Evolutionary conservation across 2,797 vertebrate species (phyloP).

Genomic region (Melanotaenia maccullochi): DNA sequence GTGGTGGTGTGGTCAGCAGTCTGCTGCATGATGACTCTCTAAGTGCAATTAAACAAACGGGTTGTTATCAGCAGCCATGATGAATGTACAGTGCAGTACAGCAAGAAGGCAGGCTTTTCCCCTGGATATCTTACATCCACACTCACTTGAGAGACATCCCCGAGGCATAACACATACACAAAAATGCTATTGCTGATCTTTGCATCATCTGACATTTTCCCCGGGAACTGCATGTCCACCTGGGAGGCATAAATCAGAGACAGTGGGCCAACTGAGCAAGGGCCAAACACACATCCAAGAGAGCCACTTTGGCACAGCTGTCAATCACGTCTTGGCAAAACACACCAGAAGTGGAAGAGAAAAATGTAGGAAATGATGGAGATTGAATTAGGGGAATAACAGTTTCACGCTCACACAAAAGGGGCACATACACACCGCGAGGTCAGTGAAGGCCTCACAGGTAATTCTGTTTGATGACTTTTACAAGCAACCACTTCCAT

Average conservation of each 20-base stretch:
- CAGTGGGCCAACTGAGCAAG: constrained; percentile 28
- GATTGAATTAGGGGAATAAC: constrained; percentile 68
- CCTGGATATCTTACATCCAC: constrained; percentile 37
- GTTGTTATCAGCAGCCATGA: constrained; percentile 58
- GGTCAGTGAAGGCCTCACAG: constrained; percentile 43
- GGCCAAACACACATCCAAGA: constrained; percentile 57
- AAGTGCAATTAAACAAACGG: constrained; percentile 56
- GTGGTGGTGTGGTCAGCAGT: constrained; percentile 31
- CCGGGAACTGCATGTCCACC: constrained; percentile 41
- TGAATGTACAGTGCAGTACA: constrained; percentile 26
- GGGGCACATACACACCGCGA: constrained; percentile 19
- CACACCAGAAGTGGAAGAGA: constrained; percentile 42
- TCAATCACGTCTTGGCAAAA: constrained; percentile 60
- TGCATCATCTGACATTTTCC: constrained; percentile 56
- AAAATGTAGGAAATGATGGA: constrained; percentile 64
- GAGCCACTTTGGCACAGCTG: constrained; percentile 47
- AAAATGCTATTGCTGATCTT: constrained; percentile 39
- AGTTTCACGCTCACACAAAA: constrained; percentile 35
- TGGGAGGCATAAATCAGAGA: constrained; percentile 60
- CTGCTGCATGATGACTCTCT: constrained; percentile 50
- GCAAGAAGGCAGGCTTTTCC: constrained; percentile 28
- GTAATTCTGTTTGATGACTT: constrained; percentile 74
- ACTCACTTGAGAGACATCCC: constrained; percentile 38
- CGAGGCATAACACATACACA: constrained; percentile 16
- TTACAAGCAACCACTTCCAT: constrained; percentile 61